These are phyloP conservation scores for Phalloptychus januarius DNA, from an alignment of 2,797 vertebrate genomes.

Conservation along the genomic window DNA sequence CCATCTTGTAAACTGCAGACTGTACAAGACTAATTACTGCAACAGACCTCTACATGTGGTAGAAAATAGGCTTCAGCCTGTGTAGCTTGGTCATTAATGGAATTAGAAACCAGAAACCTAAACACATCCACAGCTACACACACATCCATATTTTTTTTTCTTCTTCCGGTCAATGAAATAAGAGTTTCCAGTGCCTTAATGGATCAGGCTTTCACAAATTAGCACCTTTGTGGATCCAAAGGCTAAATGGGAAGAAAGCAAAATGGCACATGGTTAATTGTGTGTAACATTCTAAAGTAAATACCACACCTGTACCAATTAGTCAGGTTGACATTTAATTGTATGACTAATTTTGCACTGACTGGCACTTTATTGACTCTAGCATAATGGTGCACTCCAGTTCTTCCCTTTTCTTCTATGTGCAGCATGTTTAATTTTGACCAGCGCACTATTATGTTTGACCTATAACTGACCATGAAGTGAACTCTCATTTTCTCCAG, in stretches of 20 bases:
- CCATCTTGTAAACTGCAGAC: conserved; percentile 26
- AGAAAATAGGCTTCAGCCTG: conserved; percentile 51
- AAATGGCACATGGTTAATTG: conserved; percentile 53
- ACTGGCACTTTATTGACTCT: conserved; percentile 37
- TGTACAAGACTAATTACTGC: conserved; percentile 49
- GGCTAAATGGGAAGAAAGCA: conserved; percentile 46
- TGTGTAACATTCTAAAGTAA: conserved; percentile 51
- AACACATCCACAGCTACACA: conserved; percentile 23
- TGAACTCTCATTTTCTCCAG: conserved; percentile 24
- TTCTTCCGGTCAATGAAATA: conserved; percentile 57
- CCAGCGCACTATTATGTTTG: conserved; percentile 36
- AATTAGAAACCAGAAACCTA: conserved; percentile 42
- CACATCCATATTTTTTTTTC: conserved; percentile 39
- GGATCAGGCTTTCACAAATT: conserved; percentile 55
- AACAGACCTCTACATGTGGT: conserved; percentile 30
- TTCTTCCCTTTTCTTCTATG: conserved; percentile 23
- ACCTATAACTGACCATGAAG: conserved; percentile 37
- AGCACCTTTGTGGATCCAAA: conserved; percentile 46
- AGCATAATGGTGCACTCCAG: conserved; percentile 27
- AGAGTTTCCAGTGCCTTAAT: conserved; percentile 58
- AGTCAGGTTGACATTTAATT: conserved; percentile 55
- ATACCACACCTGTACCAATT: conserved; percentile 44
- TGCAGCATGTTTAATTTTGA: conserved; percentile 25
- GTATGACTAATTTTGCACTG: conserved; percentile 48
- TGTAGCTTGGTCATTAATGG: conserved; percentile 49